Conservation (phyloP, 2,113 vertebrate genomes). For the Sigmodon hispidus region DNA sequence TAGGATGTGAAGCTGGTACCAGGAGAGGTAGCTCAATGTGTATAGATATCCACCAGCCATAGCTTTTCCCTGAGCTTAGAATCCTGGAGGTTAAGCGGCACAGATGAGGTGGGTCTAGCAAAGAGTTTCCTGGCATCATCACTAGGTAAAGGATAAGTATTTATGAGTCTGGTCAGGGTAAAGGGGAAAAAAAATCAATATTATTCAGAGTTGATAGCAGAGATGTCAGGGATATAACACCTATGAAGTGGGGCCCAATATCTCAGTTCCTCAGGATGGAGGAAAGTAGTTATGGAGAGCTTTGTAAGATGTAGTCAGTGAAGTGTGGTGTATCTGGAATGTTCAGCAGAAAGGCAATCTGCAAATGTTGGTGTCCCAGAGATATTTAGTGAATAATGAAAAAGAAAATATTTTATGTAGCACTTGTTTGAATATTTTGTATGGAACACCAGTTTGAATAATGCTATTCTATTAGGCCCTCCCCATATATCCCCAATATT, state of each 20-base stretch:
- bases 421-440: not conserved
- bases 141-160: not conserved
- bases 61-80: not conserved
- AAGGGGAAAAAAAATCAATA: not conserved
- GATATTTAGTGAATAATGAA: constrained; percentile 32
- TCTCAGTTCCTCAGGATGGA: not conserved
- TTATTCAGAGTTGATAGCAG: not conserved
- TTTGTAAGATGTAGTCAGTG: not conserved
- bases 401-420: not conserved
- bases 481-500: not conserved
- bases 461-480: not conserved
- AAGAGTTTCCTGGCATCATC: not conserved
- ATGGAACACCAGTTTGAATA: constrained; percentile 10
- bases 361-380: not conserved
- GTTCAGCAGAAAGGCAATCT: not conserved
- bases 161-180: not conserved
- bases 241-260: not conserved
- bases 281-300: not conserved
- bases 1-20: not conserved
- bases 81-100: not conserved
- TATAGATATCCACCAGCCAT: not conserved
- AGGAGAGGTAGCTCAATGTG: not conserved
- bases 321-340: not conserved
- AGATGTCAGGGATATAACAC: not conserved
- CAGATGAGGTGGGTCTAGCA: not conserved